These are phyloP conservation scores for Pteria penguin DNA, from an alignment of 2,888 invertebrate genomes.

Conservation along the genomic window DNA sequence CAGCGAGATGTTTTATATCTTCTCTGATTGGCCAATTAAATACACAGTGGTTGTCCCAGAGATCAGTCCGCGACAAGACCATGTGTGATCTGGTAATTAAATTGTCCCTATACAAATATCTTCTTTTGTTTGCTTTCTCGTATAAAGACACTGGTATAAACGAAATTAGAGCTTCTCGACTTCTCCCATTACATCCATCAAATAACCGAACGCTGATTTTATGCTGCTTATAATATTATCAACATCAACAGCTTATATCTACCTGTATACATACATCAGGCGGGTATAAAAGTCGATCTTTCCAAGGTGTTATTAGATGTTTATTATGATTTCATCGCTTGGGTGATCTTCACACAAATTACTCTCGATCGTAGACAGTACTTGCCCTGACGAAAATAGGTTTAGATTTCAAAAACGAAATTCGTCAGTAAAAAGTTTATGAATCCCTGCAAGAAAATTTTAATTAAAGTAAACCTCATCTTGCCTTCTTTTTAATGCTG, in stretches of 20 bases:
- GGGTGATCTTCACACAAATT: constrained; percentile 13
- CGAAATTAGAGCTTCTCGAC: constrained; percentile 31
- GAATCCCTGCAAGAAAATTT: constrained; percentile 24
- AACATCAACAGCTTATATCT: not conserved
- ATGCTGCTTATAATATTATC: not conserved
- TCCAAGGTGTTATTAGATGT: constrained; percentile 4
- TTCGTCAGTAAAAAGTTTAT: not conserved
- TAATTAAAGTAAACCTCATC: constrained; percentile 37
- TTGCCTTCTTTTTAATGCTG: constrained; percentile 13
- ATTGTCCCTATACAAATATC: constrained; percentile 40
- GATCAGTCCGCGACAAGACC: constrained; percentile 22
- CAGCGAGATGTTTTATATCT: constrained; percentile 46
- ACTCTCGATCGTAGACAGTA: not conserved
- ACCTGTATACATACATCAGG: not conserved
- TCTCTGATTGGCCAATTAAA: constrained; percentile 46
- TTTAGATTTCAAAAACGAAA: not conserved
- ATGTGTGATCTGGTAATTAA: constrained; percentile 44
- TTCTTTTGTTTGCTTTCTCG: constrained; percentile 39
- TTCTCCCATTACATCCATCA: not conserved
- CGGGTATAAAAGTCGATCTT: not conserved
- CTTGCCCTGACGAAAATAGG: not conserved
- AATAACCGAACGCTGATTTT: not conserved
- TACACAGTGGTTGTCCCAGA: constrained; percentile 29
- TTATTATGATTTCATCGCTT: constrained; percentile 23
- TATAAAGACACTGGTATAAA: constrained; percentile 27